These are phyloP conservation scores for Falcunculus frontatus DNA, from an alignment of 2,113 vertebrate species.

Conservation along the genomic window DNA sequence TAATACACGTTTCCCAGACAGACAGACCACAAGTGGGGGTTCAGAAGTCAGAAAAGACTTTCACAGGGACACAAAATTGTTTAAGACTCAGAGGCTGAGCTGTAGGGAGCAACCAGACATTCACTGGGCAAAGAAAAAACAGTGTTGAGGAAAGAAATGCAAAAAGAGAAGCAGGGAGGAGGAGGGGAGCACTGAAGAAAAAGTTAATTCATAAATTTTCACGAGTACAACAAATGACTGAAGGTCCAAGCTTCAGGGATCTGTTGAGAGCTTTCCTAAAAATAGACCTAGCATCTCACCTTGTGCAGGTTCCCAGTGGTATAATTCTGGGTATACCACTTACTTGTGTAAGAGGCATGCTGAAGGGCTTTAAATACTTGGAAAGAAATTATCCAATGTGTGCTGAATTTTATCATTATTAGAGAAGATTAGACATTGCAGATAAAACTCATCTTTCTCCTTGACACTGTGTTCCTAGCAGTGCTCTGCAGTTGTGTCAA, in stretches of 20 bases:
- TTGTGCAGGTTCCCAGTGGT: background rate
- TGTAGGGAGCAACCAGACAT: background rate
- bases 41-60: background rate
- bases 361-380: background rate
- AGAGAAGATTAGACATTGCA: background rate
- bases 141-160: background rate
- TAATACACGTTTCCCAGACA: background rate
- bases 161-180: background rate
- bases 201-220: background rate
- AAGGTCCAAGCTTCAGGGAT: background rate
- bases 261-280: background rate
- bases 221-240: background rate
- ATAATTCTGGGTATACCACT: background rate
- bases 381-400: background rate
- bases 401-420: background rate
- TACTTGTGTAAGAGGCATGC: background rate
- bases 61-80: background rate
- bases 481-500: background rate
- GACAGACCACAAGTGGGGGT: rapidly evolving
- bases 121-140: background rate
- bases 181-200: background rate
- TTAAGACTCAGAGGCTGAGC: background rate
- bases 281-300: background rate
- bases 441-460: background rate
- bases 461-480: background rate